Base-by-base conservation (phyloP, 2,113 vertebrate genomes). In the Neotoma lepida region DNA sequence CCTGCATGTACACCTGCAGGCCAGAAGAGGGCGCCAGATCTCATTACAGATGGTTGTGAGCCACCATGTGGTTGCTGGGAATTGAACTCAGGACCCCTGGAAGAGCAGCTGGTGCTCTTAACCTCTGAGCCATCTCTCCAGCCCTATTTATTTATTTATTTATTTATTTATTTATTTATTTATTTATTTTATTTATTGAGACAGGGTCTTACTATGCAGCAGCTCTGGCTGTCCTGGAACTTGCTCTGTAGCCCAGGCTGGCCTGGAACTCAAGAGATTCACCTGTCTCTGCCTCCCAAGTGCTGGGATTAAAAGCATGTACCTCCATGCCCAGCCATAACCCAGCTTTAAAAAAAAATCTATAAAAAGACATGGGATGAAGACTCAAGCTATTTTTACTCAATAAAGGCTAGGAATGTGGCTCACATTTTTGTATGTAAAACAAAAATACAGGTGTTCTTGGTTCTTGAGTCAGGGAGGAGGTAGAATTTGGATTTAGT, bases 321-420 rank as follows among this genome's bases (percentile, higher is more conserved):
- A 10, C 51, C 77, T 56, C 7, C 8, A 56, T 22, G 18, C 54
- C 39, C 28, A 88, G 54, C 28, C 33, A 58, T 81, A 73, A 30
- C 51, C 71, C n/a, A 95, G 66, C 64, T 74, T 73, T 71, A 30
- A 22, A 61, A 20, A 84, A 49, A 77, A 61, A 87, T 91, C 51
- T 74, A 78, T 77, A 85, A 78, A 71, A 86, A 89, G 68, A 66
- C 66, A 77, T 1, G 6, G 30, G 61, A 81, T 80, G 64, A 74
- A 39, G 70, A 56, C 24, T 92, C 35, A 90, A 91, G 76, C 51
- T 54, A 78, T 78, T 87, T 80, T 91, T 92, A 89, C 64, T 49
- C 90, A n/a, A 17, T 22, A 78, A 87, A 63, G 35, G 63, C 41
- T 46, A 10, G 81, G 44, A 39, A 90, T 63, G 33, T 74, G 82